Base-by-base conservation (phyloP, 2,797 vertebrate genomes). In the Premnoplex brunnescens region DNA sequence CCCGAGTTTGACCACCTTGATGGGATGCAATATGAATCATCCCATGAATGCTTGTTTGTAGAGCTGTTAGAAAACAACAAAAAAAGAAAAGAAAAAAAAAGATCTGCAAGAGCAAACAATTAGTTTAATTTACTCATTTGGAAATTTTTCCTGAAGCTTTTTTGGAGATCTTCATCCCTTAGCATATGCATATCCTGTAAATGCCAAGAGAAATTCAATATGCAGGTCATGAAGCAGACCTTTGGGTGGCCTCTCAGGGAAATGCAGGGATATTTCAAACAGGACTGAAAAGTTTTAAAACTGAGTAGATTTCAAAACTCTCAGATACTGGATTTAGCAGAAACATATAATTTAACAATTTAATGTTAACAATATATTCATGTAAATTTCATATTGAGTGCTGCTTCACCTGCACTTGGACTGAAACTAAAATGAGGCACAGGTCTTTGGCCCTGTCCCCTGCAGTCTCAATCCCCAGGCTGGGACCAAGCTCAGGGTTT, bases 221-320 rank as follows among this genome's bases (percentile, higher is more conserved):
- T 83, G 46, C 68, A 85, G 43, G 46, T 96, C 91, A 80, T 73
- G 46, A 89, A 94, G 41, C 27, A 75, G 64, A 91, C 44, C 77
- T 93, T 85, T 64, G 78, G 37, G 63, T 64, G 27, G 30, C 49
- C 22, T 87, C 46, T 74, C 9, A 9, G 68, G 24, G 13, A 92
- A 85, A 80, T 36, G 14, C 4, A 12, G 6, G 3, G 24, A 62
- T 89, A 62, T 85, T 91, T 93, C 43, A 87, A 93, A 59, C 20
- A 82, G 49, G 41, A 32, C 12, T 60, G 60, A 89, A 71, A 81
- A 58, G 7, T 30, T 75, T 82, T 48, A 72, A 90, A 89, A 39
- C 15, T 8, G 10, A 10, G 6, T 14, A 36, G 32, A 17, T 86
- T 59, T 76, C 27, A 79, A 66, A 85, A 15, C 19, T 36, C 48